Conservation (phyloP, 2,888 invertebrate species). For the Cremastobaeus sp. region DNA sequence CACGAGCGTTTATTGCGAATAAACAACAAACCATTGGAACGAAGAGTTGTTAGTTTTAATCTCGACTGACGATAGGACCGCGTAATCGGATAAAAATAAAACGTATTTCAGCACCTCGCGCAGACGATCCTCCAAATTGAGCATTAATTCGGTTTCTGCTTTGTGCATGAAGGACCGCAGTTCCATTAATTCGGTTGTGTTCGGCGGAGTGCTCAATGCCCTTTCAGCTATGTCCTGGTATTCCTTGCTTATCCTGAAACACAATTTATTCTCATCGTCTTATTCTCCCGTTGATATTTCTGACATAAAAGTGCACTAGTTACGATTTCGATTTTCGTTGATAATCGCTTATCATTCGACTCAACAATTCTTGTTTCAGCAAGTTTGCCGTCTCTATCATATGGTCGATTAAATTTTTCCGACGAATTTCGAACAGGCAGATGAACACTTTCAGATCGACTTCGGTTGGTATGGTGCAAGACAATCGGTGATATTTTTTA, state of each 20-base stretch:
- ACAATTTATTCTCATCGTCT: not conserved
- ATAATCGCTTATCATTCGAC: slow-evolving; percentile 88
- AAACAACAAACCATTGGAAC: slow-evolving; percentile 84
- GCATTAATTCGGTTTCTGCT: slow-evolving; percentile 85
- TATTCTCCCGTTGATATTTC: not conserved
- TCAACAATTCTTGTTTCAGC: slow-evolving; percentile 84
- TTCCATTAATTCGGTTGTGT: slow-evolving; percentile 92
- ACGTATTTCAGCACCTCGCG: slow-evolving; percentile 85
- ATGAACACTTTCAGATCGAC: slow-evolving; percentile 84
- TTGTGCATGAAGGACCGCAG: slow-evolving; percentile 87
- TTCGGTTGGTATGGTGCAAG: slow-evolving; percentile 81
- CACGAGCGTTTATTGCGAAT: not conserved
- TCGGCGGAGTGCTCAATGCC: slow-evolving; percentile 87
- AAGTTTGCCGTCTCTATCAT: slow-evolving; percentile 84
- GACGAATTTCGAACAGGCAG: slow-evolving; percentile 91
- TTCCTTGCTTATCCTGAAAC: slow-evolving; percentile 87
- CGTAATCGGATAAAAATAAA: slow-evolving; percentile 90
- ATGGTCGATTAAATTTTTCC: slow-evolving; percentile 86
- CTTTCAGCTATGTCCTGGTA: slow-evolving; percentile 89
- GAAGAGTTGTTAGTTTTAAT: slow-evolving; percentile 93
- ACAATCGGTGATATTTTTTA: slow-evolving; percentile 82
- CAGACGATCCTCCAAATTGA: slow-evolving; percentile 88
- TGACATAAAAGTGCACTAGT: slow-evolving; percentile 71
- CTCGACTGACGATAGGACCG: slow-evolving; percentile 88
- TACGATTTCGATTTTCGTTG: slow-evolving; percentile 87